phyloP scores from a whole-genome alignment of 2,888 invertebrate genomes.

The Leptinotarsa peninsularis region DNA sequence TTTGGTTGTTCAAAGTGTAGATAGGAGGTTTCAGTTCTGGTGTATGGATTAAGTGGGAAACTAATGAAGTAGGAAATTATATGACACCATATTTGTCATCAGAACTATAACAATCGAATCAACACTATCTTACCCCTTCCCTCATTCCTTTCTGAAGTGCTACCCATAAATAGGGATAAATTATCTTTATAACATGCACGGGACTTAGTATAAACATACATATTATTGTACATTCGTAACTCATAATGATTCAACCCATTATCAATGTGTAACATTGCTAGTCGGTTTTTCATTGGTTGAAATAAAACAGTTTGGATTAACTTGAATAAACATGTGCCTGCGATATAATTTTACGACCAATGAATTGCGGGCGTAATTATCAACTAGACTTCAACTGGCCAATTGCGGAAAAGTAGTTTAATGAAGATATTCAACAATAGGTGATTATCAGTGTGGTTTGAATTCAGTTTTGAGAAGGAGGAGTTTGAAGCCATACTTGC shows the following conservation, averaged over 20 bases:
- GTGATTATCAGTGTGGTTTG: neutral
- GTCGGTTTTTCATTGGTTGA: conserved; percentile 42
- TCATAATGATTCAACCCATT: conserved; percentile 36
- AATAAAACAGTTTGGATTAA: conserved; percentile 45
- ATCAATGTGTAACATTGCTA: conserved; percentile 41
- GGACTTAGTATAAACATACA: neutral
- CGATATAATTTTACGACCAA: conserved; percentile 40
- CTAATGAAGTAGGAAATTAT: no score
- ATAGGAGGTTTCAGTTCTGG: no score
- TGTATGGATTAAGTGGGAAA: no score
- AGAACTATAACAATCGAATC: no score
- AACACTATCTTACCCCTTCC: no score
- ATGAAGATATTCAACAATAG: conserved; percentile 20
- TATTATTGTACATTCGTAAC: conserved; percentile 3
- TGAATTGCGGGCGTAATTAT: conserved; percentile 40
- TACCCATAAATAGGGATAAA: no score
- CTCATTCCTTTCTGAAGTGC: no score
- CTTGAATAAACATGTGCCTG: conserved; percentile 37
- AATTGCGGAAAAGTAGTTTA: conserved; percentile 35
- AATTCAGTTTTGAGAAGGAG: neutral
- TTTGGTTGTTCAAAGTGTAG: no score
- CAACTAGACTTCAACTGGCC: conserved; percentile 31
- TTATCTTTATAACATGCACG: no score
- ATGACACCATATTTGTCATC: no score
- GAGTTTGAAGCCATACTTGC: neutral